Base-by-base conservation (phyloP, 2,113 vertebrate species). In the Lipophrys pholis region DNA sequence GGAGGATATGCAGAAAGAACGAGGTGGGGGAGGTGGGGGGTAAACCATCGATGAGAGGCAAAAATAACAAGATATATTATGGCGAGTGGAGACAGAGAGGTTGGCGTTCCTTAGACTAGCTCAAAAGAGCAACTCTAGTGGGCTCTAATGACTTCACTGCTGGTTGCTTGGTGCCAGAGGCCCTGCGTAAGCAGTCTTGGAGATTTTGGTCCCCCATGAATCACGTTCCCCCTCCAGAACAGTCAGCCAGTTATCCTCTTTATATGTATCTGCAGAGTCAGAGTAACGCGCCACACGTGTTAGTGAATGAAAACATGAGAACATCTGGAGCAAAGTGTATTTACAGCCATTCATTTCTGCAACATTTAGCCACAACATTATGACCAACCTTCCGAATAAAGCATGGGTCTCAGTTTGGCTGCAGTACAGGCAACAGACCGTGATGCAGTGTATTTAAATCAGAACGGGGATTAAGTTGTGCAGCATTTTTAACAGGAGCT, bases 261-360 rank as follows among this genome's bases (percentile, higher is more conserved):
- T 92, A 99, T 97, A 87, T 99, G 98, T 84, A 99, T 96, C 98
- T 99, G 93, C 86, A 93, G 92, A 12, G 84, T 74, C 90, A 88
- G 89, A 93, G 64, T 53, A 78, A 69, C 78, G 85, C 62, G 76
- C 36, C 42, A 72, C 17, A n/a, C 8, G 16, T 35, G 62, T 72
- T 36, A 66, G 6, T 45, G 17, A 30, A 53, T 42, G 11, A 5
- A 17, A 69, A 51, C 11, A 61, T 46, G 5, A 7, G 38, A 11
- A 53, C 5, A 42, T 69, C 12, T 57, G 16, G 48, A 68, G 6
- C 11, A 48, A 43, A 40, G 16, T 12, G 55, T 12, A 12, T 36
- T 57, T 2, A 30, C 21, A 30, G 21, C 21, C 21, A 30, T 30
- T 30, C 21, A 60, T 50, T n/a, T 2, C 2, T 30, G 4, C 21